These are phyloP conservation scores for Anadara kagoshimensis DNA, from an alignment of 1,140 invertebrate species.

Conservation along the genomic window DNA sequence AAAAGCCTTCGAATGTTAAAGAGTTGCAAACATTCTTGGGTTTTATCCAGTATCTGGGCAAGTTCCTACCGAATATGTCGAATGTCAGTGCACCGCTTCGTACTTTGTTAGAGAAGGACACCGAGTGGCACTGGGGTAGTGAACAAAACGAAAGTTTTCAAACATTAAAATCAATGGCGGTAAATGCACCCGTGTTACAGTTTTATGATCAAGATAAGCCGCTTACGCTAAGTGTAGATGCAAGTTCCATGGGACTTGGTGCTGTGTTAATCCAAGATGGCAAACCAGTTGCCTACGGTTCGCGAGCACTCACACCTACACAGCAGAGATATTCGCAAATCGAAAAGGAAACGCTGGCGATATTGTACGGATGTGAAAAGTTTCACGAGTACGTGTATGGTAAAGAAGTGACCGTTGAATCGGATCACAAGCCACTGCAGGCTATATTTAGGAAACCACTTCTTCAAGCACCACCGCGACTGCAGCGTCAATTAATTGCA, in stretches of 20 bases:
- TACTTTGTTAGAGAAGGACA: not conserved
- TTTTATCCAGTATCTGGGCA: constrained; percentile 43
- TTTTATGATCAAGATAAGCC: constrained; percentile 29
- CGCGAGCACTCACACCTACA: constrained; percentile 34
- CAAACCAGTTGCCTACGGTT: constrained; percentile 50
- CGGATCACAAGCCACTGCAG: constrained; percentile 67
- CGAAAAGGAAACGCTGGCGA: constrained; percentile 76
- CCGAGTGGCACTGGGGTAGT: constrained; percentile 28
- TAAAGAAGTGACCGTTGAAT: constrained; percentile 47
- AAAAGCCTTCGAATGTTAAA: constrained; percentile 59
- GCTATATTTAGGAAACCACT: constrained; percentile 48
- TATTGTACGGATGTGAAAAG: constrained; percentile 75
- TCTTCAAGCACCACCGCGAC: constrained; percentile 30
- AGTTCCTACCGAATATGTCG: constrained; percentile 4
- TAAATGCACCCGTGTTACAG: too few species aligned
- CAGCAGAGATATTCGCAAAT: constrained; percentile 61
- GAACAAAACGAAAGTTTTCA: constrained; percentile 26
- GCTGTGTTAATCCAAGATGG: constrained; percentile 44
- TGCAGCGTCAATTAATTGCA: constrained; percentile 49
- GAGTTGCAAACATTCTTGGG: constrained; percentile 69
- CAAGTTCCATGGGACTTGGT: constrained; percentile 50
- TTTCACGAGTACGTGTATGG: constrained; percentile 76
- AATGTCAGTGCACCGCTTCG: not conserved
- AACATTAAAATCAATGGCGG: constrained; percentile 24
- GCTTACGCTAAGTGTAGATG: constrained; percentile 37